Conservation (phyloP, 2,113 vertebrate species). For the Nyctereutes procyonoides region DNA sequence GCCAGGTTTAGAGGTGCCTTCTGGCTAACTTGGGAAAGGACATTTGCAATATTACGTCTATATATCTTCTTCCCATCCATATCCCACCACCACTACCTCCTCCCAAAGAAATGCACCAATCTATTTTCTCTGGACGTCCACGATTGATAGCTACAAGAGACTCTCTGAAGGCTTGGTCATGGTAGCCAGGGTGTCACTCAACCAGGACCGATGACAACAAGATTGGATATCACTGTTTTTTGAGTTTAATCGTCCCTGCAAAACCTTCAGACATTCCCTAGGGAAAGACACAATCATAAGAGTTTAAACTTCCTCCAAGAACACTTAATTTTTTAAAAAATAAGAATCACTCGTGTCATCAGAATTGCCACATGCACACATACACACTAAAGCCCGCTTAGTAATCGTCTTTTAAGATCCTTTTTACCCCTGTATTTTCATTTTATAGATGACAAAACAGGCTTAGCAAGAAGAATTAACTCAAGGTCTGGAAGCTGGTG, state of each 20-base stretch:
- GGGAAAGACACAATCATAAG: background rate
- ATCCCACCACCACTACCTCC: background rate
- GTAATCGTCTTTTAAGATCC: background rate
- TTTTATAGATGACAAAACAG: background rate
- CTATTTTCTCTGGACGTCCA: background rate
- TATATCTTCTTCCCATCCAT: background rate
- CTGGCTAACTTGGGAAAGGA: conserved; percentile 36
- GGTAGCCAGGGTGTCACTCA: conserved; percentile 17
- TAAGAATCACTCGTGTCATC: background rate
- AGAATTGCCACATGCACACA: background rate
- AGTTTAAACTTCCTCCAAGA: conserved; percentile 37
- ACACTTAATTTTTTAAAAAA: background rate
- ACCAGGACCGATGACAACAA: background rate
- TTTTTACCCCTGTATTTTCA: background rate
- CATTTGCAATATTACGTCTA: background rate
- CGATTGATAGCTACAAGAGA: conserved; percentile 36
- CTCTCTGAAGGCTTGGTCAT: background rate
- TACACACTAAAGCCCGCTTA: background rate
- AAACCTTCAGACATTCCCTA: background rate
- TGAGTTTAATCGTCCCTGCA: conserved; percentile 10
- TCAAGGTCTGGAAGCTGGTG: background rate
- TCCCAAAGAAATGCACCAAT: background rate
- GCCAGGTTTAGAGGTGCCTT: conserved; percentile 25
- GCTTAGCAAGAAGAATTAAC: background rate
- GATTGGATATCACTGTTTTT: background rate